Evolutionary conservation across 1,140 invertebrate genomes (phyloP), one percentile per base, ranked within the genome.

Genomic region (Delia radicum): DNA sequence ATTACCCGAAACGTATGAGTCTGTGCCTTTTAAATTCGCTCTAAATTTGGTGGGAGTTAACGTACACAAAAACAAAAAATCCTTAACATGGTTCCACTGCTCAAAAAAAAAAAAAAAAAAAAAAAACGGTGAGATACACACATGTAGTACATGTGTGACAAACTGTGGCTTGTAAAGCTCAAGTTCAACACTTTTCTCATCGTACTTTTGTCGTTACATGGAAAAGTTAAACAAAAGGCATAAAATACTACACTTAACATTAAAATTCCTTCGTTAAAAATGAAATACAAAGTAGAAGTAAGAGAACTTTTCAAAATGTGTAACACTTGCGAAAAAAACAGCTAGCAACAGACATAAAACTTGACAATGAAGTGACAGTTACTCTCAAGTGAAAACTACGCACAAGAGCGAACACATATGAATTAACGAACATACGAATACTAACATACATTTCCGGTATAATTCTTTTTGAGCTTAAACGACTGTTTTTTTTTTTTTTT

Each of bases 401-500:
- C 29, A 69, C 29, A 21, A 18, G 48, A 37, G 31, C n/a, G 65
- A n/a, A 8, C n/a, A 21, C 21, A 21, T 21, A 69, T 18, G 8
- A 31, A 69, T 21, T 18, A 31, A 37, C 65, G 27, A 31, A 69
- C 8, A 6, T 21, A 55, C 5, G 48, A 69, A 18, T 33, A 37
- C 37, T 69, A 69, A 37, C 65, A 69, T 69, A 37, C 29, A 69
- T 69, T 69, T 69, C 65, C 65, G 65, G 29, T 69, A 69, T 69
- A 33, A 69, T 69, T 69, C 29, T 26, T 24, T 69, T 33, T 33
- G 21, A 55, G 48, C 18, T 55, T 55, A 15, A 21, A 21, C n/a
- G 5, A 42, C 18, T 1, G 12, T 29, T 31, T 67, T 1, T 21
- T n/a, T n/a, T n/a, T n/a, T n/a, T n/a, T n/a, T n/a, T 42, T 10